Evolutionary conservation across 1,140 invertebrate species (phyloP).

Genomic region (Brachionus manjavacas): DNA sequence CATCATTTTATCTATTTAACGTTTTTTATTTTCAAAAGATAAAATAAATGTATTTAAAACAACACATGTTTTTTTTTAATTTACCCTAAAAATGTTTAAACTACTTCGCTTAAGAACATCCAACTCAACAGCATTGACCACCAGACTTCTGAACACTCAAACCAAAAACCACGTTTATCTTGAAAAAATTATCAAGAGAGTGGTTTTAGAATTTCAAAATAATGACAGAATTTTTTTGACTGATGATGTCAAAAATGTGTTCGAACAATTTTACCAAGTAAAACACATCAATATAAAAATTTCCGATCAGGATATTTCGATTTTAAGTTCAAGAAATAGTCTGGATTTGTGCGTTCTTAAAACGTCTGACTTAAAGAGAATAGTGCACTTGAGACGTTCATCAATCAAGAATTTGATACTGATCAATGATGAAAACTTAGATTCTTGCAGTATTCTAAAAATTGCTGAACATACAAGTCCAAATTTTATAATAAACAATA

Average conservation of each 20-base stretch:
- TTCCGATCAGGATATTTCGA: background rate
- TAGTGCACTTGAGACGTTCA: background rate
- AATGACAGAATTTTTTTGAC: background rate
- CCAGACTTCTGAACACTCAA: background rate
- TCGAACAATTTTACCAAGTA: background rate
- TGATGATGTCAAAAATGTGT: background rate
- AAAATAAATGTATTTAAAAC: background rate
- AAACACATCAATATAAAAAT: constrained; percentile 1
- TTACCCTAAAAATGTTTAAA: background rate
- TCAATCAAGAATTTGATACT: background rate
- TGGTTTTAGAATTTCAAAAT: background rate
- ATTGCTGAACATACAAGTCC: background rate
- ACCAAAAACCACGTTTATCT: background rate
- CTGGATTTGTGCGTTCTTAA: constrained; percentile 4
- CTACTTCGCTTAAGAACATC: background rate
- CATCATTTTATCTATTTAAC: background rate
- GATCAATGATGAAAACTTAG: background rate
- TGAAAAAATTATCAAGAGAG: background rate
- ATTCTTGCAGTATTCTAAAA: background rate
- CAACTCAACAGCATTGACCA: background rate
- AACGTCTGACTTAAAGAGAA: background rate
- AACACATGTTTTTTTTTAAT: background rate
- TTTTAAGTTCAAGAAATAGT: background rate
- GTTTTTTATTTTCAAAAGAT: background rate
- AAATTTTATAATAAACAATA: background rate